A percentile compares a stretch with the other conserved stretches of the same genome.
phyloP scores from a whole-genome alignment of 2,113 vertebrate genomes.

The Lethenteron camtschaticum region DNA sequence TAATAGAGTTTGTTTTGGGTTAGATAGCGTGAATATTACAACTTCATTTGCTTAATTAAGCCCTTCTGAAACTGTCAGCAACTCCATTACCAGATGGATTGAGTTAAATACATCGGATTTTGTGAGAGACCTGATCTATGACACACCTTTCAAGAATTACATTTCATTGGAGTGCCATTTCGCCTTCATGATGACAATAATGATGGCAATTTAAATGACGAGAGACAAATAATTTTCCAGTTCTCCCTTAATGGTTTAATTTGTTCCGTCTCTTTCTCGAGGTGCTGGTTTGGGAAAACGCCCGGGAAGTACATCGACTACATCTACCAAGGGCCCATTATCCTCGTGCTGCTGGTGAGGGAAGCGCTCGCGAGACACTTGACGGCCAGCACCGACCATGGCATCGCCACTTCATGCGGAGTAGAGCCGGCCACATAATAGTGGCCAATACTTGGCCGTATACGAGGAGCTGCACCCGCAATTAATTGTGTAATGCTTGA shows the following conservation, averaged over 20 bases:
- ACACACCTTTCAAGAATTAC: neutral
- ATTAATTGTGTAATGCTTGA: no score
- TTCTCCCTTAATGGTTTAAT: neutral
- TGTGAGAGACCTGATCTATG: neutral
- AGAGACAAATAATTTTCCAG: neutral
- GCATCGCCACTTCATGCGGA: no score
- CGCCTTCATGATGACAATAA: no score
- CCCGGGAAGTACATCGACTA: constrained; percentile 86
- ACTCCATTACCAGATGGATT: no score
- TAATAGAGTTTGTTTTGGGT: no score
- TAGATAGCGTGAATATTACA: no score
- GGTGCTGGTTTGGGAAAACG: constrained; percentile 96
- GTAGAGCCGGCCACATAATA: no score
- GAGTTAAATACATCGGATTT: neutral
- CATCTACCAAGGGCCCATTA: constrained; percentile 90
- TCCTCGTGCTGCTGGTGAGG: constrained; percentile 78
- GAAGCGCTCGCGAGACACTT: neutral
- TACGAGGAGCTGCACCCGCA: no score
- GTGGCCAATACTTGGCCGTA: no score
- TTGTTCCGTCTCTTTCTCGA: constrained; percentile 18
- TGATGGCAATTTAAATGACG: neutral
- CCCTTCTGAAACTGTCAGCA: no score
- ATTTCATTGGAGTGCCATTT: neutral
- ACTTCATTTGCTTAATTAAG: no score
- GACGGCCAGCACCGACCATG: no score